Evolutionary conservation across 1,140 invertebrate species (phyloP).

Genomic region (Drosophila neocordata): DNA sequence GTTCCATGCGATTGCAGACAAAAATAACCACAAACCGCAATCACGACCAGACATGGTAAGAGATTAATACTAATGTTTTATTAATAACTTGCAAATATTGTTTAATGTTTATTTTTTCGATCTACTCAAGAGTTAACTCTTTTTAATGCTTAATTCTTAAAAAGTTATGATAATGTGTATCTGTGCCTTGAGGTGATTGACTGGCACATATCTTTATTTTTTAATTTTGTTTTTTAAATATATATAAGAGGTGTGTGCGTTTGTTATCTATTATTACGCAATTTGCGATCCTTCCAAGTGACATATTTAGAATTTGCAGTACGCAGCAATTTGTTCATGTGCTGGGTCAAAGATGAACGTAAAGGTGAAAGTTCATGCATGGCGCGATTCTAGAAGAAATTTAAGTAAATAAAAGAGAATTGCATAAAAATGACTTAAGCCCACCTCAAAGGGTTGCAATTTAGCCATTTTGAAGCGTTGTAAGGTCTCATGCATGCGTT

Average conservation of each 20-base stretch:
- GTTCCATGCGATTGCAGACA: too few species aligned
- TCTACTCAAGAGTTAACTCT: conserved; percentile 2
- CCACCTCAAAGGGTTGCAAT: conserved; percentile 92
- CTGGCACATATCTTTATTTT: neutral
- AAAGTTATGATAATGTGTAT: conserved; percentile 35
- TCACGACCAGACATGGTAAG: neutral
- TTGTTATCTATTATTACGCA: conserved; percentile 72
- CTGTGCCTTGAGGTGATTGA: conserved; percentile 50
- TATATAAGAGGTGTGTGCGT: conserved; percentile 46
- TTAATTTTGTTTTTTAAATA: neutral
- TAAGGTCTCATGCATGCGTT: conserved; percentile 93
- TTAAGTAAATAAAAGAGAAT: neutral
- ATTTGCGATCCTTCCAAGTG: conserved; percentile 91
- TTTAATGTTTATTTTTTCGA: conserved; percentile 10
- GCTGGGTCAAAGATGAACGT: conserved; percentile 92
- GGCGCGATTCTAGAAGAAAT: conserved; percentile 87
- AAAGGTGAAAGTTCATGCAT: conserved; percentile 90
- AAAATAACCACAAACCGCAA: neutral
- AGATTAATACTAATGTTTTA: neutral
- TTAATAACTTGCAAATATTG: neutral
- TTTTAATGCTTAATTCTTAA: conserved; percentile 24
- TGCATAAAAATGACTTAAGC: conserved; percentile 1
- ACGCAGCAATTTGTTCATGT: conserved; percentile 92
- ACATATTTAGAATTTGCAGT: conserved; percentile 92
- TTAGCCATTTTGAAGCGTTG: conserved; percentile 94